These are phyloP conservation scores for Hippasteria phrygiana DNA, from an alignment of 53 echinoderm and acorn worm species.

Conservation along the genomic window DNA sequence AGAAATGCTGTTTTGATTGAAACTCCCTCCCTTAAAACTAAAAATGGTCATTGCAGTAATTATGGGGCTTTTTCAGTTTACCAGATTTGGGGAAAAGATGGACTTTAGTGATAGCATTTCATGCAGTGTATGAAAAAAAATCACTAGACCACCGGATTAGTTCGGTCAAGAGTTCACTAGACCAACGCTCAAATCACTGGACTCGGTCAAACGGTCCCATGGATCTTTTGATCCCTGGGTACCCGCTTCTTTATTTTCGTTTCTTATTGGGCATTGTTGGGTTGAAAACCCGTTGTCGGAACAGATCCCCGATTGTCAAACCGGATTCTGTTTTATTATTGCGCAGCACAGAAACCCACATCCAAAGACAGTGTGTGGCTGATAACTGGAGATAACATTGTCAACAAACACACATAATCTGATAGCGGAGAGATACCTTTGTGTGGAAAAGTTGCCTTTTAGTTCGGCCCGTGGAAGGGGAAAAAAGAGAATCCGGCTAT, in stretches of 20 bases:
- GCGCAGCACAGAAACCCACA: constrained; percentile 1
- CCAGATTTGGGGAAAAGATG: too few species aligned
- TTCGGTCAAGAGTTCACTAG: too few species aligned
- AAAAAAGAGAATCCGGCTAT: neutral
- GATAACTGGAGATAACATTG: constrained; percentile 26
- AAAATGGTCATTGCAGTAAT: too few species aligned
- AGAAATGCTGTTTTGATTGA: too few species aligned
- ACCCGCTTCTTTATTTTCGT: neutral
- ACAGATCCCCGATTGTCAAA: neutral
- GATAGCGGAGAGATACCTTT: neutral
- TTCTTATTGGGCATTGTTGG: neutral
- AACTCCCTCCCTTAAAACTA: too few species aligned
- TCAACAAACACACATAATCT: constrained; percentile 10
- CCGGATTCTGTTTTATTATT: neutral
- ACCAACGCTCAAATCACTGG: too few species aligned
- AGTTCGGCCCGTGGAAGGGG: neutral
- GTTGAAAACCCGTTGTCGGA: neutral
- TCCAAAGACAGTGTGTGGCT: neutral
- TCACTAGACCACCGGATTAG: too few species aligned
- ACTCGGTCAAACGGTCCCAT: too few species aligned
- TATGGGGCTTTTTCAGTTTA: neutral
- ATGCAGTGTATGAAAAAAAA: too few species aligned
- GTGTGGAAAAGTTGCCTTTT: neutral
- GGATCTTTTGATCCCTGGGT: too few species aligned
- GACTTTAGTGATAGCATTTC: too few species aligned